These are phyloP conservation scores for Ruditapes philippinarum DNA, from an alignment of 1,140 invertebrate species.

Conservation along the genomic window DNA sequence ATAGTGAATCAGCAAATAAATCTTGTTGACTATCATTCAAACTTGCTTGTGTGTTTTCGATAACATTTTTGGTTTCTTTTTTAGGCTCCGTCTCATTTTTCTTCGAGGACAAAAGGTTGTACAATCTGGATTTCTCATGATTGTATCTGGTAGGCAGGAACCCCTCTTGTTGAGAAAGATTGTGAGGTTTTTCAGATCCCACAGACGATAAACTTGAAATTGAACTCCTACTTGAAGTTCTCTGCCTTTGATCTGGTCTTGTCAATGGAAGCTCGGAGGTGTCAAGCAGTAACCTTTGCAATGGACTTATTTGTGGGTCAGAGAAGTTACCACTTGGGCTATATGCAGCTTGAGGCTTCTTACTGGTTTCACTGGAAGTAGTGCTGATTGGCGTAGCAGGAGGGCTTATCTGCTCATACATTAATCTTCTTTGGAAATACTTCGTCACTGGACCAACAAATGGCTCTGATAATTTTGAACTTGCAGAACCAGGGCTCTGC, in stretches of 20 bases:
- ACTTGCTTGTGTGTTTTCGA: not conserved
- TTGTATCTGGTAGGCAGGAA: not conserved
- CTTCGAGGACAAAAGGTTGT: slow-evolving; percentile 19
- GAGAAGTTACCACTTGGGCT: slow-evolving; percentile 18
- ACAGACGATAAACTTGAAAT: slow-evolving; percentile 26
- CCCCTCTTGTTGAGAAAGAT: not conserved
- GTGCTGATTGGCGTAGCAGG: slow-evolving; percentile 38
- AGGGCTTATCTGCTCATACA: slow-evolving; percentile 60
- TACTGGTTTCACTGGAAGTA: not conserved
- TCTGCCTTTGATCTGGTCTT: slow-evolving; percentile 11
- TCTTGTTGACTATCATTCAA: slow-evolving; percentile 61
- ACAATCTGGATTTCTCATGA: slow-evolving; percentile 33
- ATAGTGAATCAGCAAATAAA: slow-evolving; percentile 60
- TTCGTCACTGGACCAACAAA: slow-evolving; percentile 32
- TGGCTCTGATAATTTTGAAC: slow-evolving; percentile 7
- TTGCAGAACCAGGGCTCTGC: slow-evolving; percentile 1
- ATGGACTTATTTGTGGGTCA: slow-evolving; percentile 44
- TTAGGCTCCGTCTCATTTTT: not conserved
- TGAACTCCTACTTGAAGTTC: slow-evolving; percentile 9
- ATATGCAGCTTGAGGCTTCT: not conserved
- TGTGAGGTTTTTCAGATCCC: slow-evolving; percentile 29
- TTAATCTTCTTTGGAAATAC: not conserved
- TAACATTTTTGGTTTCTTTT: not conserved
- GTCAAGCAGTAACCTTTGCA: slow-evolving; percentile 48
- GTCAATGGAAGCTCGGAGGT: not conserved